Evolutionary conservation across 1,140 invertebrate species (phyloP).

Genomic region (Drosophila mayri): DNA sequence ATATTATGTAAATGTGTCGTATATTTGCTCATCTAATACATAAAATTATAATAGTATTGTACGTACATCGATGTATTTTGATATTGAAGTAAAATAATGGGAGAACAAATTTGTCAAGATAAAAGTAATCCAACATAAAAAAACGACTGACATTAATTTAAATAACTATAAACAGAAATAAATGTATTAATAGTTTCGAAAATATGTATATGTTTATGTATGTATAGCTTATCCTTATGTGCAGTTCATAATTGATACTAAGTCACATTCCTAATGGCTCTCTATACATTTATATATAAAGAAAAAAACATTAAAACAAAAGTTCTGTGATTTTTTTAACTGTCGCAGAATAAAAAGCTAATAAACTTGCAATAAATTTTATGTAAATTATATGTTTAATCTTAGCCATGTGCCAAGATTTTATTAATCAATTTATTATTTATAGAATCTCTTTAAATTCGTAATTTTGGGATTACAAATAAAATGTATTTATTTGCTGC

Average conservation of each 20-base stretch:
- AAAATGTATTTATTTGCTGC: neutral
- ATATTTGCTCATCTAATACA: conserved; percentile 48
- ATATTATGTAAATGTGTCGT: conserved; percentile 44
- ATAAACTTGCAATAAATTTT: conserved; percentile 30
- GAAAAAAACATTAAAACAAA: neutral
- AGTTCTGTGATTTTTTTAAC: conserved; percentile 15
- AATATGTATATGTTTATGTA: conserved; percentile 6
- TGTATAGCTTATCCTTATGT: conserved; percentile 15
- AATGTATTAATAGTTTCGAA: conserved; percentile 37
- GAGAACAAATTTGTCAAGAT: conserved; percentile 49
- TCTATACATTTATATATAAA: conserved; percentile 8
- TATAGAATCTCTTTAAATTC: conserved; percentile 25
- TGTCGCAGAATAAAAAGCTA: conserved; percentile 4
- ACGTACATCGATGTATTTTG: conserved; percentile 43
- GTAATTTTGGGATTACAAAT: neutral
- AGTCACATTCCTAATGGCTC: conserved; percentile 30
- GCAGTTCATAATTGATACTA: conserved; percentile 30
- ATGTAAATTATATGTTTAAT: conserved; percentile 17
- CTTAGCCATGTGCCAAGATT: neutral
- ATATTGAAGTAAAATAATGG: conserved; percentile 42
- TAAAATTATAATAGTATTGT: conserved; percentile 40
- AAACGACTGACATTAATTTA: conserved; percentile 75
- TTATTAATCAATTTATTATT: neutral
- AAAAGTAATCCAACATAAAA: conserved; percentile 60
- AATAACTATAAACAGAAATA: conserved; percentile 30